phyloP scores from a whole-genome alignment of 2,888 invertebrate species.

The Octodonta nipae region DNA sequence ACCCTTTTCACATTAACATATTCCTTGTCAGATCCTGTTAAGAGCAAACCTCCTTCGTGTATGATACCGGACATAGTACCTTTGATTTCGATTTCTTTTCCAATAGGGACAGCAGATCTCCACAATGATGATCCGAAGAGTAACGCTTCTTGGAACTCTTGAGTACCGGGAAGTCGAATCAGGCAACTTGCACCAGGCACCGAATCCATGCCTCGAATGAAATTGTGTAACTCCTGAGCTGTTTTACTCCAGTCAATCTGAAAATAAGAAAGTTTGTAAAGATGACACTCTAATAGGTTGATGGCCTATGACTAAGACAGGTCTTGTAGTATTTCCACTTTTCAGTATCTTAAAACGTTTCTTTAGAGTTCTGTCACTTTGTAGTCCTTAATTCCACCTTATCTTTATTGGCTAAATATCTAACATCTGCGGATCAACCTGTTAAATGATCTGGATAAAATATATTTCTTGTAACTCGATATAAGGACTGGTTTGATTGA shows the following conservation, averaged over 20 bases:
- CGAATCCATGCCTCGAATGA: conserved; percentile 85
- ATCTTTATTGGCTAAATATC: too few relatives aligned
- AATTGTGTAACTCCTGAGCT: conserved; percentile 73
- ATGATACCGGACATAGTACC: conserved; percentile 55
- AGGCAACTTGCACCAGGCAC: conserved; percentile 75
- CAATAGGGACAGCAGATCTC: conserved; percentile 42
- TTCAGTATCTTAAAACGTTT: too few relatives aligned
- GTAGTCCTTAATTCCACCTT: too few relatives aligned
- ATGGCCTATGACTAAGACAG: too few relatives aligned
- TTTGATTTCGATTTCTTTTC: conserved; percentile 45
- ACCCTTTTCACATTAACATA: conserved; percentile 43
- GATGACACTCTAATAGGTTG: too few relatives aligned
- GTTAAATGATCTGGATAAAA: too few relatives aligned
- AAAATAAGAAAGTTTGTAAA: conserved; percentile 12
- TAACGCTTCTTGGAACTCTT: conserved; percentile 47
- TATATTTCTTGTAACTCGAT: too few relatives aligned
- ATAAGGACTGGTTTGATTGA: too few relatives aligned
- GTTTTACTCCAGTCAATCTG: conserved; percentile 58
- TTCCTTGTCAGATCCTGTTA: conserved; percentile 68
- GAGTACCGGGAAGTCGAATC: conserved; percentile 26
- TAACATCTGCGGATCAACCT: too few relatives aligned
- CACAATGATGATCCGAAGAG: conserved; percentile 73
- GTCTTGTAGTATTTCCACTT: too few relatives aligned
- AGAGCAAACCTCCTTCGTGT: conserved; percentile 64
- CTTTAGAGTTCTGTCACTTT: too few relatives aligned